Base-by-base conservation (phyloP, 1,140 invertebrate species). In the Dendroctonus valens region DNA sequence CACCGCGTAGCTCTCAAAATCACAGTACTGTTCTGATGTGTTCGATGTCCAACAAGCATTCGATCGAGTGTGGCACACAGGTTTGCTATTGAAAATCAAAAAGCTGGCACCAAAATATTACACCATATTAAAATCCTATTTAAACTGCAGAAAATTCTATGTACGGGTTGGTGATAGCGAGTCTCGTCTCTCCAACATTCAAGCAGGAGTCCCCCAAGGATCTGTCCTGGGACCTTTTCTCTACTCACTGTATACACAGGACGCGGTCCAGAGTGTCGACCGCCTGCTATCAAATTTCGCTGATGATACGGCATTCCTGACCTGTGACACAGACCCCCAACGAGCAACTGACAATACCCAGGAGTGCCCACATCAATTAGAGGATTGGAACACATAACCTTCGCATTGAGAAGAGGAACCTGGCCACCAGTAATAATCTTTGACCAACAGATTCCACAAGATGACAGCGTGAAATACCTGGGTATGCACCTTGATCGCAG, bases 261-360 rank as follows among this genome's bases (percentile, higher is more conserved):
- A 75, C 46, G 39, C 72, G 41, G 46, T 65, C 12, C 54, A 48
- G 4, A 67, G 59, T 7, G 68, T 50, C 12, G 26, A 38, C 14
- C 48, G 53, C 11, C 41, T 48, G 41, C 44, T 59, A 41, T 37
- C 48, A 39, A 71, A 68, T 11, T 75, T 67, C 46, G 75, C 72
- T 41, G 74, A 77, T 48, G 76, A 76, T 66, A 75, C 74, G 9
- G 71, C 69, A 0, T 42, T 74, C 0, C 37, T 74, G 3, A 42
- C 68, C 38, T n/a, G 48, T 1, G 50, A 70, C n/a, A 7, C 49
- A 26, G 57, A 58, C 41, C 41, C 65, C 14, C 15, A 26, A 37
- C 72, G n/a, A n/a, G n/a, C n/a, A n/a, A n/a, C n/a, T n/a, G n/a
- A n/a, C n/a, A n/a, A n/a, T n/a, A n/a, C n/a, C n/a, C 65, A 73